Percentiles rank a stretch among this genome's conserved stretches.
These are phyloP conservation scores for Myrmecophaga tridactyla DNA, from an alignment of 2,113 vertebrate genomes.

Conservation along the genomic window DNA sequence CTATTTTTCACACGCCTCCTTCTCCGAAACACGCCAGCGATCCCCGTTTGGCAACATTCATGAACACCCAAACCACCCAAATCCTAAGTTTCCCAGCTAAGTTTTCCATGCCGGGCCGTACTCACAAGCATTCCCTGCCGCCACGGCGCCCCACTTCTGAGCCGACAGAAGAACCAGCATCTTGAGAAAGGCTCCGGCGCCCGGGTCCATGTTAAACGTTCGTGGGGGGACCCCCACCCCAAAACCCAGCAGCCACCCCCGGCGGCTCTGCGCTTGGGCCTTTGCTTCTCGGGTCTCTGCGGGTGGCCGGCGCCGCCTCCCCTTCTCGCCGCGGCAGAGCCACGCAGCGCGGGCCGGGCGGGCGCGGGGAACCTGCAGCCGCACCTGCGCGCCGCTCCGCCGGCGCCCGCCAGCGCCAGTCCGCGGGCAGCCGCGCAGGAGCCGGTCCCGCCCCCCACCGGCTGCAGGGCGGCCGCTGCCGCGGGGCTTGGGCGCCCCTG, in stretches of 20 bases:
- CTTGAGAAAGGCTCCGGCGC: conserved; percentile 70
- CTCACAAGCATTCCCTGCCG: conserved; percentile 77
- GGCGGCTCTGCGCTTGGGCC: neutral
- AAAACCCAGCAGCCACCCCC: conserved; percentile 5
- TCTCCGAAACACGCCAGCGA: neutral
- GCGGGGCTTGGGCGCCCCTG: neutral
- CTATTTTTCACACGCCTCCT: neutral
- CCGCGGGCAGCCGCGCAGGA: conserved; percentile 18
- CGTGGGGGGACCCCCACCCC: conserved; percentile 27
- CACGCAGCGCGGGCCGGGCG: no score
- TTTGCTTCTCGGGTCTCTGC: conserved; percentile 14
- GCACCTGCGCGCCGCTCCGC: neutral
- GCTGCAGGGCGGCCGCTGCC: neutral
- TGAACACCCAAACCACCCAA: neutral
- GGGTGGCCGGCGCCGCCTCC: neutral
- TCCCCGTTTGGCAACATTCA: conserved; percentile 22
- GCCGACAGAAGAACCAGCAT: conserved; percentile 73
- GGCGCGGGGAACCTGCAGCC: neutral
- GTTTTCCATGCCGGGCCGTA: conserved; percentile 67
- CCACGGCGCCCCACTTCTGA: conserved; percentile 7
- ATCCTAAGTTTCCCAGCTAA: conserved; percentile 63
- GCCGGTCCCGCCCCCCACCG: fast-evolving
- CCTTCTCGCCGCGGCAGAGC: neutral
- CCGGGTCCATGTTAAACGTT: conserved; percentile 80
- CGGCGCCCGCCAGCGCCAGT: neutral